phyloP scores from a whole-genome alignment of 2,888 invertebrate genomes.

The Eupithecia subfuscata region DNA sequence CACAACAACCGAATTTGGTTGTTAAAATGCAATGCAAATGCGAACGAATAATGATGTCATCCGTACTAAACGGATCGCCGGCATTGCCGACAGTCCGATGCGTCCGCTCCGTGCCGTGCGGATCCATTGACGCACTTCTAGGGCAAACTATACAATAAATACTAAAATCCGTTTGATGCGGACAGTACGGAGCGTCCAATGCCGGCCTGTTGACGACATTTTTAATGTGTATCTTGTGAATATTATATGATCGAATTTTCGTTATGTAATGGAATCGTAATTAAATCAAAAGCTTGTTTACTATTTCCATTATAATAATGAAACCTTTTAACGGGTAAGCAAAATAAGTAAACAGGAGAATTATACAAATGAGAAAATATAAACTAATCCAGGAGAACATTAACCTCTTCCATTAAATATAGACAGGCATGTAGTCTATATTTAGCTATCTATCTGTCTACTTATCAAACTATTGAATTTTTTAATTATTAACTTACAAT shows the following conservation, averaged over 20 bases:
- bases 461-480: background rate
- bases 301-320: background rate
- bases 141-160: too few relatives aligned
- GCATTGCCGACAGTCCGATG: too few relatives aligned
- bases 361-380: background rate
- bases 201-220: too few relatives aligned
- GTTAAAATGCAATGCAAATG: too few relatives aligned
- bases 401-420: background rate
- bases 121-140: too few relatives aligned
- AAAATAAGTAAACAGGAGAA: background rate
- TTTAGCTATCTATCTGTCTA: background rate
- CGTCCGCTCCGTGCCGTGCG: too few relatives aligned
- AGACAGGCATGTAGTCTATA: background rate
- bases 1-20: too few relatives aligned
- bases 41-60: too few relatives aligned
- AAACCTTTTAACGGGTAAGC: background rate
- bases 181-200: too few relatives aligned
- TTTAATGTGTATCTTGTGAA: background rate
- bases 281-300: background rate
- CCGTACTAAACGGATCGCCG: too few relatives aligned
- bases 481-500: slow-evolving; percentile 82
- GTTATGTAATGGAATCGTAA: background rate
- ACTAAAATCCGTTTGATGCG: too few relatives aligned
- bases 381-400: background rate
- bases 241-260: slow-evolving; percentile 3